A percentile compares a stretch with the other conserved stretches of the same genome.
These are phyloP conservation scores for Oncopeltus fasciatus DNA, from an alignment of 1,140 invertebrate genomes.

Conservation along the genomic window DNA sequence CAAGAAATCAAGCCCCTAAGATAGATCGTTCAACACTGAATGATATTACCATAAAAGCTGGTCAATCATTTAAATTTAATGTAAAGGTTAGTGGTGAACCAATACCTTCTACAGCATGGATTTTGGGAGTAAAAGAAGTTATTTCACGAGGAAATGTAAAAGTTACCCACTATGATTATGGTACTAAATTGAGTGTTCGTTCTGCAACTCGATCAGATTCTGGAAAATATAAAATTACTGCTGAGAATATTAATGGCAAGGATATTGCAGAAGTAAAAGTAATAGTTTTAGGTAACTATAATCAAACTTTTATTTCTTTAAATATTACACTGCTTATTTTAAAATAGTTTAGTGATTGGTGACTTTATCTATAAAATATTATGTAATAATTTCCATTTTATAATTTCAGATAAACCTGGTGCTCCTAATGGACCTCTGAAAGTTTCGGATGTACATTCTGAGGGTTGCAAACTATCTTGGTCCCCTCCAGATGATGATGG, in stretches of 20 bases:
- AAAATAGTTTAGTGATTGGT: background rate
- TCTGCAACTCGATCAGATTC: slow-evolving; percentile 76
- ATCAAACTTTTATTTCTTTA: background rate
- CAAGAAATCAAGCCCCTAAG: slow-evolving; percentile 68
- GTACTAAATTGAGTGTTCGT: slow-evolving; percentile 73
- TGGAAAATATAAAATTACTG: slow-evolving; percentile 78
- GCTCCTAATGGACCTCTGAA: slow-evolving; percentile 85
- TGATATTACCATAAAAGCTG: slow-evolving; percentile 61
- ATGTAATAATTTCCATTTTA: background rate
- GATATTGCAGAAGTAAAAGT: slow-evolving; percentile 86
- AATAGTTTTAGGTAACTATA: slow-evolving; percentile 64
- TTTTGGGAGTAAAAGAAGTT: slow-evolving; percentile 55
- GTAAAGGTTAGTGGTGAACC: slow-evolving; percentile 80
- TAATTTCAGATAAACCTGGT: slow-evolving; percentile 54
- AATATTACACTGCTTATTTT: background rate
- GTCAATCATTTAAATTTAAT: slow-evolving; percentile 67
- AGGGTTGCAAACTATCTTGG: slow-evolving; percentile 75
- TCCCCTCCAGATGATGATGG: slow-evolving; percentile 82
- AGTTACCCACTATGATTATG: slow-evolving; percentile 72
- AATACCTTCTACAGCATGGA: slow-evolving; percentile 79
- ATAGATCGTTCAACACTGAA: slow-evolving; percentile 79
- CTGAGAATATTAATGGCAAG: slow-evolving; percentile 85
- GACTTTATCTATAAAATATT: background rate
- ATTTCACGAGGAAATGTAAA: slow-evolving; percentile 53
- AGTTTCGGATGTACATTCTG: slow-evolving; percentile 68